These are phyloP conservation scores for Nothoprocta pentlandii DNA, from an alignment of 2,113 vertebrate genomes.

Conservation along the genomic window DNA sequence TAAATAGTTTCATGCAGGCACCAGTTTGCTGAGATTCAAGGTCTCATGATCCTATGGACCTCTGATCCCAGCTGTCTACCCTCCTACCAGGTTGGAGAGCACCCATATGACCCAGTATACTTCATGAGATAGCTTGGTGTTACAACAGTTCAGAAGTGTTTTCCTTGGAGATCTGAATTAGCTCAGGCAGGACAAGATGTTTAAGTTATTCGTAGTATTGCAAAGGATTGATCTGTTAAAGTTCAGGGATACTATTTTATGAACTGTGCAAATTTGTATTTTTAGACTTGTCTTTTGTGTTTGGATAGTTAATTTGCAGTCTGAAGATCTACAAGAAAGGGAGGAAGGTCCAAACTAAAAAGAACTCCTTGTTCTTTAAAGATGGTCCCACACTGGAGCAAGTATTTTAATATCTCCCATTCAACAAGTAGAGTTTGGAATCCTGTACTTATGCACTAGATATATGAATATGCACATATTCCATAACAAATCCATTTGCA, in stretches of 20 bases:
- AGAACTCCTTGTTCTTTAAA: background rate
- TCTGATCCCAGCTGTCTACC: no score
- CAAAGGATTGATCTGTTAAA: background rate
- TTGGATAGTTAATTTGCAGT: background rate
- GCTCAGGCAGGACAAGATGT: background rate
- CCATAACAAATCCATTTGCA: background rate
- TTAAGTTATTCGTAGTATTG: background rate
- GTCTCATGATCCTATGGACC: no score
- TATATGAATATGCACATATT: fast-evolving
- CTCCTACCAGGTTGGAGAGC: background rate
- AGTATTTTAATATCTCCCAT: background rate
- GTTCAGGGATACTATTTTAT: background rate
- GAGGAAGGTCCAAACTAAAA: fast-evolving
- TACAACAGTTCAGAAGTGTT: background rate
- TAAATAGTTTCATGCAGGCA: background rate
- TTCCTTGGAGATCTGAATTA: background rate
- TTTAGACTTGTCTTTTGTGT: background rate
- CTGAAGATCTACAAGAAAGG: background rate
- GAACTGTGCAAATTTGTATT: background rate
- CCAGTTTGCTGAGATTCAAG: background rate
- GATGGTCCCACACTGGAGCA: no score
- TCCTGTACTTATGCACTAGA: background rate
- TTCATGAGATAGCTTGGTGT: background rate
- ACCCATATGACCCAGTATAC: background rate
- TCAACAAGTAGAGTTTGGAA: background rate